Conservation (phyloP, 2,113 vertebrate genomes). For the Phrynosoma blainvillii region DNA sequence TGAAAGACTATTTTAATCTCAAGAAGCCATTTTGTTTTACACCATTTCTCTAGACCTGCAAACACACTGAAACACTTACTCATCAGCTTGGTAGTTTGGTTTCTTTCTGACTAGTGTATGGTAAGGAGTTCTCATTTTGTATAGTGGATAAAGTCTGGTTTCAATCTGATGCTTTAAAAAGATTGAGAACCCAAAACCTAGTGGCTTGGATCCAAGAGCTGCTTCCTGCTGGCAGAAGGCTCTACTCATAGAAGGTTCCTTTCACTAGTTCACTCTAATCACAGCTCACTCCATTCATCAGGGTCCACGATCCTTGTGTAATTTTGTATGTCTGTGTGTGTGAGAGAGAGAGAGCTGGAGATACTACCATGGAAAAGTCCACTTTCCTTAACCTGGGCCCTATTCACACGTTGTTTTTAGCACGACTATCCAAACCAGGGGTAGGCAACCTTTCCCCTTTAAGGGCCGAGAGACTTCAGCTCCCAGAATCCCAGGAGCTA, state of each 20-base stretch:
- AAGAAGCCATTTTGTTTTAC: conserved; percentile 4
- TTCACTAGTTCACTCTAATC: background rate
- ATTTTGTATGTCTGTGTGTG: background rate
- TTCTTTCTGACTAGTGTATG: conserved; percentile 5
- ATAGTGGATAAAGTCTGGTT: background rate
- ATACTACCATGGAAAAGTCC: background rate
- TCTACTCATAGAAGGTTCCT: background rate
- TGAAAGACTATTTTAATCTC: background rate
- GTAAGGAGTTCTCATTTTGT: background rate
- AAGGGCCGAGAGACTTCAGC: no score
- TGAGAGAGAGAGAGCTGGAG: no score
- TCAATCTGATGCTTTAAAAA: background rate
- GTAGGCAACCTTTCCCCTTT: no score
- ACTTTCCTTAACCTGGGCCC: background rate
- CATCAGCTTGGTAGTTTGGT: background rate
- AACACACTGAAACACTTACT: background rate
- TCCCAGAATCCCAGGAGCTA: no score
- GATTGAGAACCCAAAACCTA: background rate
- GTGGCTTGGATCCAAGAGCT: background rate
- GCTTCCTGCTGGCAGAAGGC: background rate
- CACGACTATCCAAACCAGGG: no score
- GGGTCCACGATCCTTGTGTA: background rate
- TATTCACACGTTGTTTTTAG: no score
- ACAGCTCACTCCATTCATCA: background rate
- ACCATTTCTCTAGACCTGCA: background rate